Percentiles rank a stretch among this genome's conserved stretches.
Conservation (phyloP, 2,888 invertebrate genomes). For the Drosophila colorata region DNA sequence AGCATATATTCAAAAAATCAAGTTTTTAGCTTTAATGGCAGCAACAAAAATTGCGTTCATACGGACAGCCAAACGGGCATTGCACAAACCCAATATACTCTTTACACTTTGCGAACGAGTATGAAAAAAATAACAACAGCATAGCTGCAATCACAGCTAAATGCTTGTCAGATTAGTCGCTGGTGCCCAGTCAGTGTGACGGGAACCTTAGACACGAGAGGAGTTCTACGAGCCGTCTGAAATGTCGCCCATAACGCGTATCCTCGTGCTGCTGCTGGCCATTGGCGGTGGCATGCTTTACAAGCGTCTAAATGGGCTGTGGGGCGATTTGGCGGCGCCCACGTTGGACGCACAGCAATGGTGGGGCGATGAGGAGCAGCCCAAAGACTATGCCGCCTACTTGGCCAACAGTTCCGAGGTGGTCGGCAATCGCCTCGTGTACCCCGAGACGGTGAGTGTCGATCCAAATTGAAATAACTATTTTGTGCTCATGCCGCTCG, state of each 20-base stretch:
- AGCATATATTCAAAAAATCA: no score
- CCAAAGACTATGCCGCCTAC: slow-evolving; percentile 73
- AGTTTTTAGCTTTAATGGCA: no score
- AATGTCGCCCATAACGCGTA: slow-evolving; percentile 67
- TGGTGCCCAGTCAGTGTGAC: slow-evolving; percentile 23
- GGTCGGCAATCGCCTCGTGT: slow-evolving; percentile 65
- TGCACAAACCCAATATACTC: no score
- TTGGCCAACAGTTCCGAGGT: slow-evolving; percentile 72
- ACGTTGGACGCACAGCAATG: slow-evolving; percentile 73
- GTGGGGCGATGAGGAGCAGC: slow-evolving; percentile 81
- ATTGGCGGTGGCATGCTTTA: slow-evolving; percentile 70
- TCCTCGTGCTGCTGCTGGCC: slow-evolving; percentile 72
- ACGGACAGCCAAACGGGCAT: no score
- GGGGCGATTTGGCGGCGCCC: slow-evolving; percentile 67
- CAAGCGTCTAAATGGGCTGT: slow-evolving; percentile 58
- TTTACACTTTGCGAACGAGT: no score
- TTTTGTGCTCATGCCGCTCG: background rate
- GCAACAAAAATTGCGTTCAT: no score
- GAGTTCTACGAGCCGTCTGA: slow-evolving; percentile 5
- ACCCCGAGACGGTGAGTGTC: slow-evolving; percentile 61
- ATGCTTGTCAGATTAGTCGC: slow-evolving; percentile 23
- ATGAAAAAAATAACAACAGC: slow-evolving; percentile 5
- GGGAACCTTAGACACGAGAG: slow-evolving; percentile 27
- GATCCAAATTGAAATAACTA: background rate
- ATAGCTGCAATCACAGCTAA: slow-evolving; percentile 32